Percentiles rank a stretch among this genome's conserved stretches.
Conservation (phyloP, 2,888 invertebrate genomes). For the Amphimallon solstitiale region DNA sequence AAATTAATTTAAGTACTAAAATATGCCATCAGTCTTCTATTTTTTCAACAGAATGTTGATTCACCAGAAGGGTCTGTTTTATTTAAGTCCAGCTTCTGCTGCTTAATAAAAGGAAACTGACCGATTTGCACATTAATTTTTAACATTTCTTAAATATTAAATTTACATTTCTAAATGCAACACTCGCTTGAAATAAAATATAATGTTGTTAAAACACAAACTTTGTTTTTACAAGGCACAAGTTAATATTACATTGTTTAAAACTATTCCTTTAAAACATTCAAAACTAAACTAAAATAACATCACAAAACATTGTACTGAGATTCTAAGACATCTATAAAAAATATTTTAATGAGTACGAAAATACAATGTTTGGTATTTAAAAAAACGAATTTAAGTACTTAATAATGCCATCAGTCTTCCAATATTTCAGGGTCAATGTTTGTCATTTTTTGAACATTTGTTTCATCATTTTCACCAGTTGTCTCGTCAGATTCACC, state of each 20-base stretch:
- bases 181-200: not conserved
- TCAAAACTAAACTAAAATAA: constrained; percentile 10
- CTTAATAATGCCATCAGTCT: too few species aligned
- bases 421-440: too few species aligned
- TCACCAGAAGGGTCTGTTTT: too few species aligned
- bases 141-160: too few species aligned
- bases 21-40: constrained; percentile 22
- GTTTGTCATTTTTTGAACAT: not conserved
- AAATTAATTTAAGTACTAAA: not conserved
- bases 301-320: constrained; percentile 32
- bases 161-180: too few species aligned
- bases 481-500: too few species aligned
- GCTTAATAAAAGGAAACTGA: too few species aligned
- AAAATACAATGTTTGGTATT: not conserved
- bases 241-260: constrained; percentile 9
- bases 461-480: not conserved
- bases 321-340: too few species aligned
- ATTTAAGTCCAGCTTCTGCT: too few species aligned
- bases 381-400: not conserved
- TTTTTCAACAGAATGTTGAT: too few species aligned
- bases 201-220: not conserved
- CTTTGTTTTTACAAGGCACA: constrained; percentile 24
- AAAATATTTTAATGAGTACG: constrained; percentile 2
- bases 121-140: too few species aligned
- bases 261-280: constrained; percentile 14